These are phyloP conservation scores for Iguana delicatissima DNA, from an alignment of 2,797 vertebrate genomes.

Conservation along the genomic window DNA sequence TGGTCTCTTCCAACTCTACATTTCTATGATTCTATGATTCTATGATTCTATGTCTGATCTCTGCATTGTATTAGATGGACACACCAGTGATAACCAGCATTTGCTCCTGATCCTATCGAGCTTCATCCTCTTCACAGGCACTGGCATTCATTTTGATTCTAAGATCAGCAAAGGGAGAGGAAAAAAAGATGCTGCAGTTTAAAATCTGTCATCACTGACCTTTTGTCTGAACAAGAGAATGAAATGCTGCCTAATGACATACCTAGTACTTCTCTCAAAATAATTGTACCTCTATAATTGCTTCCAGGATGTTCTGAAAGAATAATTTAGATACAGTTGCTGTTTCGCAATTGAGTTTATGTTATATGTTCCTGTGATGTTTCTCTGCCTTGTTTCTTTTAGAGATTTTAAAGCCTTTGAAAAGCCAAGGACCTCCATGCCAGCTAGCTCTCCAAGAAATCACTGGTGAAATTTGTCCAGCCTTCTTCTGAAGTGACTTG, in stretches of 20 bases:
- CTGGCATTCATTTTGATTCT: slow-evolving; percentile 62
- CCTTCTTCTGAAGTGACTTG: neutral
- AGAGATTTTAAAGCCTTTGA: neutral
- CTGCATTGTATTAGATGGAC: slow-evolving; percentile 2
- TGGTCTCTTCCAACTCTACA: too few relatives aligned
- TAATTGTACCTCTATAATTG: slow-evolving; percentile 45
- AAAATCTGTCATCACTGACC: slow-evolving; percentile 69
- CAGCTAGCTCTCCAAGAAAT: neutral
- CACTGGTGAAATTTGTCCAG: neutral
- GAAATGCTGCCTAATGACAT: slow-evolving; percentile 65
- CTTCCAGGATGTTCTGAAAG: slow-evolving; percentile 26
- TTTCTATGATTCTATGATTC: too few relatives aligned
- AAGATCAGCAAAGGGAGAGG: slow-evolving; percentile 65
- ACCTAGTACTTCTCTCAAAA: slow-evolving; percentile 61
- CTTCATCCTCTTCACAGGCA: slow-evolving; percentile 55
- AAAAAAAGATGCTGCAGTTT: slow-evolving; percentile 51
- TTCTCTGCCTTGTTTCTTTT: neutral
- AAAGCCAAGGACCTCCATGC: neutral
- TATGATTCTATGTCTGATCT: neutral
- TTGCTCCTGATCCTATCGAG: slow-evolving; percentile 57
- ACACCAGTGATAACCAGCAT: slow-evolving; percentile 46
- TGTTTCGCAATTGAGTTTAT: neutral
- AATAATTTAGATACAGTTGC: neutral
- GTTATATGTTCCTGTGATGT: neutral
- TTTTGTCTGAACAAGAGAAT: slow-evolving; percentile 71